Conservation (phyloP, 2,113 vertebrate species). For the Periophthalmodon schlosseri region DNA sequence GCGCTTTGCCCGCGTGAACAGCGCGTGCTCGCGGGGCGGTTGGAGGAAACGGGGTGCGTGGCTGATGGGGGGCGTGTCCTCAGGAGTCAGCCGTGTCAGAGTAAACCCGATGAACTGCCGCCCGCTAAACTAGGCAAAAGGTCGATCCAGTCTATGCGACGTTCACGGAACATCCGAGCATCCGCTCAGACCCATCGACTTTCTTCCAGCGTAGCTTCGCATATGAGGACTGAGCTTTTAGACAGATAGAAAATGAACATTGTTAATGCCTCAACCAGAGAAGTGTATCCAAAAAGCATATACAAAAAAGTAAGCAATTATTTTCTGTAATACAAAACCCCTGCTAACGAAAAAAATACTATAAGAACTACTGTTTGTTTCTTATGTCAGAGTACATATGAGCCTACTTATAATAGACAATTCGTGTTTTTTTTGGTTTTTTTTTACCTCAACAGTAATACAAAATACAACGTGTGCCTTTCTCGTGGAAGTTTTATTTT, state of each 20-base stretch:
- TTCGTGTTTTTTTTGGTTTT: neutral
- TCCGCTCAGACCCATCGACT: neutral
- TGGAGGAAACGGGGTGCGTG: conserved; percentile 79
- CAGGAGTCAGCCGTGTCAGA: conserved; percentile 79
- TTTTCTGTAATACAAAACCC: neutral
- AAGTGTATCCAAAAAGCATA: neutral
- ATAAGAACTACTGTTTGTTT: too few species aligned
- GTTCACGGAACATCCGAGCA: conserved; percentile 12
- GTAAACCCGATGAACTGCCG: conserved; percentile 78
- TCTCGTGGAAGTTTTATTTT: too few species aligned
- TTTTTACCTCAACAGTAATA: too few species aligned
- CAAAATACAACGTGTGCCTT: too few species aligned
- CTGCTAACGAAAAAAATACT: neutral
- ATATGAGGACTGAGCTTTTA: neutral
- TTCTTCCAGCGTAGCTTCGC: neutral
- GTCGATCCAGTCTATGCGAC: conserved; percentile 74
- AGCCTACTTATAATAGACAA: neutral
- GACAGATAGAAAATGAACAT: neutral
- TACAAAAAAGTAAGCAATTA: neutral
- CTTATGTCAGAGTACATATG: neutral
- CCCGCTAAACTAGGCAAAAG: conserved; percentile 88
- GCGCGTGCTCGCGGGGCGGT: conserved; percentile 81
- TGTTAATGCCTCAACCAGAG: neutral
- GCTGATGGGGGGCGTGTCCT: conserved; percentile 73
- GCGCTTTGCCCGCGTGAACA: conserved; percentile 83